Conservation (phyloP, 1,140 invertebrate genomes). For the Cydia strobilella region DNA sequence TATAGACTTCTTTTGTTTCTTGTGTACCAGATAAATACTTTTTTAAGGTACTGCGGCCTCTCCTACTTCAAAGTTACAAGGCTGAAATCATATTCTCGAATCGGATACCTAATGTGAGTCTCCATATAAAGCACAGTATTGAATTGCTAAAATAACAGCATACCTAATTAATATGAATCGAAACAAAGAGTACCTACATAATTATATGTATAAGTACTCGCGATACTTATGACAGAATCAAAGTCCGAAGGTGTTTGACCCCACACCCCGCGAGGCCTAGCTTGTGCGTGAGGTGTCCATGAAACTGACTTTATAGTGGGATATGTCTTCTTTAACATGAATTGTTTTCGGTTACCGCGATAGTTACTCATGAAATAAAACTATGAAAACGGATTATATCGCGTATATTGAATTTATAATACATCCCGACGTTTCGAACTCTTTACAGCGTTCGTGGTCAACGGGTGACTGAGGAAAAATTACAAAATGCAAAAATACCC, state of each 20-base stretch:
- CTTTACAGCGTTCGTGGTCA: too few species aligned
- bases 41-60: background rate
- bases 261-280: constrained; percentile 6
- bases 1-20: too few species aligned
- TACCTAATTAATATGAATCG: constrained; percentile 1
- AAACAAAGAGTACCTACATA: constrained; percentile 17
- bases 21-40: too few species aligned
- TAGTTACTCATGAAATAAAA: too few species aligned
- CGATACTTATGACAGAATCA: constrained; percentile 28
- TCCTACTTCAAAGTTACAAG: background rate
- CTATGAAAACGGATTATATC: too few species aligned
- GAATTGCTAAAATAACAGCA: constrained; percentile 15
- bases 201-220: constrained; percentile 13
- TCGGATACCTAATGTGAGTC: background rate
- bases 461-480: too few species aligned
- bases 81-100: constrained; percentile 8
- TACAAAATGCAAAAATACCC: too few species aligned
- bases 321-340: background rate
- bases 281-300: constrained; percentile 16
- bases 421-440: too few species aligned
- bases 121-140: background rate
- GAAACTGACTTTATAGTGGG: background rate
- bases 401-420: too few species aligned
- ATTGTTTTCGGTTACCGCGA: too few species aligned
- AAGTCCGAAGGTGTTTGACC: constrained; percentile 30